A percentile compares a stretch with the other conserved stretches of the same genome.
Conservation (phyloP, 2,888 invertebrate species). For the Zaprionus obscuricornis region DNA sequence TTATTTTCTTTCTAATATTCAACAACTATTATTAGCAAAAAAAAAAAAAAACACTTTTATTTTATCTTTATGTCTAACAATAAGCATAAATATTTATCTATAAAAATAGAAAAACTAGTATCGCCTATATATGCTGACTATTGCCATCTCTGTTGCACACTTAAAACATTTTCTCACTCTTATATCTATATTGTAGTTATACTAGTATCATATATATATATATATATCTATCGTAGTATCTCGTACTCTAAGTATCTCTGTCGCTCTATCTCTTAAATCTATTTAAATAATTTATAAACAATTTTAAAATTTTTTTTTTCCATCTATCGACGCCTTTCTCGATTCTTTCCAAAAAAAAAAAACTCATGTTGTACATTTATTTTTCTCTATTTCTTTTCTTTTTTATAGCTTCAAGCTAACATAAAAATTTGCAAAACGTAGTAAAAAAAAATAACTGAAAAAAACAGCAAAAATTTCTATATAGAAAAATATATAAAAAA, state of each 20-base stretch:
- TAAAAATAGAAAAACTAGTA: conserved; percentile 8
- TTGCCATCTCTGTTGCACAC: conserved; percentile 27
- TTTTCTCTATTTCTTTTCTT: conserved; percentile 67
- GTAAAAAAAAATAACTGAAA: conserved; percentile 1
- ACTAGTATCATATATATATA: too few relatives aligned
- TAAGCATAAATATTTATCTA: too few relatives aligned
- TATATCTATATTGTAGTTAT: too few relatives aligned
- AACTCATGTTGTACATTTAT: conserved; percentile 77
- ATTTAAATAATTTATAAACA: conserved; percentile 9
- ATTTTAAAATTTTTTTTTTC: conserved; percentile 14
- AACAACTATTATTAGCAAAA: too few relatives aligned
- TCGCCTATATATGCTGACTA: conserved; percentile 24
- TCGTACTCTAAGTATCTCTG: too few relatives aligned
- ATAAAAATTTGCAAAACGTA: conserved; percentile 48
- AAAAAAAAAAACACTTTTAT: too few relatives aligned
- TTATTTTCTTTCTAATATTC: too few relatives aligned
- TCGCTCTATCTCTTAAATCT: conserved; percentile 7
- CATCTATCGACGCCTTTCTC: conserved; percentile 33
- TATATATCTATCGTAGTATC: too few relatives aligned
- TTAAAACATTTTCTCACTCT: too few relatives aligned
- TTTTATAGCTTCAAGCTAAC: conserved; percentile 74
- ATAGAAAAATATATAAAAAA: conserved; percentile 13
- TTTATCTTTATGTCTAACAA: too few relatives aligned
- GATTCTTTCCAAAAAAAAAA: conserved; percentile 49
- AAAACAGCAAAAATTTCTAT: neutral